A percentile compares a stretch with the other conserved stretches of the same genome.
These are phyloP conservation scores for Syngnathus floridae DNA, from an alignment of 2,113 vertebrate species.

Conservation along the genomic window DNA sequence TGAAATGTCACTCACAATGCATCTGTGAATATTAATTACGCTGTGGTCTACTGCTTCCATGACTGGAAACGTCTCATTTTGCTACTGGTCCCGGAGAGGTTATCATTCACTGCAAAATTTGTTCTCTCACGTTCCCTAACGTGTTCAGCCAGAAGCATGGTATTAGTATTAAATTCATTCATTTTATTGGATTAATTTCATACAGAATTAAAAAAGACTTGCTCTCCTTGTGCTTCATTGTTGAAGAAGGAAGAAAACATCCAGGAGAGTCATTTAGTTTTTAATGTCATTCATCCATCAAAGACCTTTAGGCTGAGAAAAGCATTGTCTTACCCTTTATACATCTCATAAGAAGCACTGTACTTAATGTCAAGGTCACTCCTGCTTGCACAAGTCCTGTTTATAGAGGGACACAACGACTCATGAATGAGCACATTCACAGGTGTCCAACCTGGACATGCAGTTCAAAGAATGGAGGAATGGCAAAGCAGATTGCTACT, in stretches of 20 bases:
- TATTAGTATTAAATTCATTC: too few relatives aligned
- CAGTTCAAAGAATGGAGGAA: too few relatives aligned
- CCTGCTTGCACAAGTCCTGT: not conserved
- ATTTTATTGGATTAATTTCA: too few relatives aligned
- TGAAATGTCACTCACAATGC: constrained; percentile 4
- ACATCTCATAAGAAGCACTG: constrained; percentile 29
- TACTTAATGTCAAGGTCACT: constrained; percentile 49
- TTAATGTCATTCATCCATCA: constrained; percentile 19
- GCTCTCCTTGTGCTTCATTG: not conserved
- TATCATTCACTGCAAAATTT: not conserved
- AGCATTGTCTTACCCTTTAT: constrained; percentile 46
- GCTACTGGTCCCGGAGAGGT: not conserved
- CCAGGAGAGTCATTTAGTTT: constrained; percentile 10
- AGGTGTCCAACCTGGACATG: too few relatives aligned
- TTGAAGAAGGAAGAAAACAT: constrained; percentile 2
- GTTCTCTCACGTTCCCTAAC: too few relatives aligned
- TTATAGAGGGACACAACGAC: too few relatives aligned
- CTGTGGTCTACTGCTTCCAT: not conserved
- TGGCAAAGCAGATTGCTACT: not conserved
- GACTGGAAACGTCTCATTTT: not conserved
- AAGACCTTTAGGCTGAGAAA: constrained; percentile 34
- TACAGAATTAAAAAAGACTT: too few relatives aligned
- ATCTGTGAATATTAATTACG: constrained; percentile 4
- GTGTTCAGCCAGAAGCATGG: too few relatives aligned
- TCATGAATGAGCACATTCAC: too few relatives aligned